Evolutionary conservation across 30 jellyfish, hydroid and myxozoan genomes (phyloP).

Genomic region (Pelagia noctiluca): DNA sequence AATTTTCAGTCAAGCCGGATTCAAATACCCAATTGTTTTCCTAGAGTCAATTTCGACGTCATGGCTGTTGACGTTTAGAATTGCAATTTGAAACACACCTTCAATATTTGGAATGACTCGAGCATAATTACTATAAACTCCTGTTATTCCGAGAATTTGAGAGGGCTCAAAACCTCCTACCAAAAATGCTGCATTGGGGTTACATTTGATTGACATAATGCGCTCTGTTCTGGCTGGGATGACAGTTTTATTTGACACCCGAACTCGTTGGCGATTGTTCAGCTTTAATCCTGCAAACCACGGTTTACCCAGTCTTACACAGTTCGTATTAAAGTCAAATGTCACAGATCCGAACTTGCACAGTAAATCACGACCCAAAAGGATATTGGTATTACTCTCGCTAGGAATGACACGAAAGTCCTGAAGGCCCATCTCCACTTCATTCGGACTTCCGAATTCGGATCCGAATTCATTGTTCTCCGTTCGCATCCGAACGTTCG

Average conservation of each 20-base stretch:
- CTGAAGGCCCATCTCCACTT: too few relatives aligned
- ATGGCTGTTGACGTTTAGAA: constrained; percentile 16
- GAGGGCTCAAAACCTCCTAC: constrained; percentile 64
- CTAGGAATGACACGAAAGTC: constrained; percentile 26
- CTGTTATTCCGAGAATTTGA: constrained; percentile 10
- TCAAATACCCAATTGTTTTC: constrained; percentile 16
- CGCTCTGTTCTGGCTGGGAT: constrained; percentile 40
- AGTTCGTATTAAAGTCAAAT: constrained; percentile 40
- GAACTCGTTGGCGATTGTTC: constrained; percentile 18
- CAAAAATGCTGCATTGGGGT: constrained; percentile 35
- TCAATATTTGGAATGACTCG: constrained; percentile 57
- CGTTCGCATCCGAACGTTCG: too few relatives aligned
- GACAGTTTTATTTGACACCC: constrained; percentile 14
- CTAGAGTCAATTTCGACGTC: constrained; percentile 11
- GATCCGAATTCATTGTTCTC: too few relatives aligned
- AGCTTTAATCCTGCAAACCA: constrained; percentile 35
- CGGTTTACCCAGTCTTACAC: constrained; percentile 40
- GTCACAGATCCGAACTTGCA: constrained; percentile 23
- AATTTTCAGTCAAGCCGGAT: constrained; percentile 19
- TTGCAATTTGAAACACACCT: constrained; percentile 16
- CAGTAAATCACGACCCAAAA: constrained; percentile 48
- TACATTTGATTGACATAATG: constrained; percentile 26
- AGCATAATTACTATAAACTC: constrained; percentile 20
- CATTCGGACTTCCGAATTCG: too few relatives aligned
- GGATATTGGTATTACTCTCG: background rate